phyloP scores from a whole-genome alignment of 1,140 invertebrate species.

The Drosophila auraria region DNA sequence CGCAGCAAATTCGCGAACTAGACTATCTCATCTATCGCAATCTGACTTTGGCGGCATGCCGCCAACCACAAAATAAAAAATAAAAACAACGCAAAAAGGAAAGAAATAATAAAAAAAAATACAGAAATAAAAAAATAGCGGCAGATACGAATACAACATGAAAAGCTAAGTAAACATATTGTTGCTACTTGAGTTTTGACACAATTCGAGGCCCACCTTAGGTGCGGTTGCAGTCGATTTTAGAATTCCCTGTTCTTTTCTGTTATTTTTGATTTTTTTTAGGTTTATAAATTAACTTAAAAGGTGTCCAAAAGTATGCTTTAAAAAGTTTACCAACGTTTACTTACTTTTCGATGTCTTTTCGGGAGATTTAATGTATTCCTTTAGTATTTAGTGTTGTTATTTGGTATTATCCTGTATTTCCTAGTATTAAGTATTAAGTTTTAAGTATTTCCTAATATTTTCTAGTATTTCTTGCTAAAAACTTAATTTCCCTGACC shows the following conservation, averaged over 20 bases:
- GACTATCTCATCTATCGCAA: conserved; percentile 43
- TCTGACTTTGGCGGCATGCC: conserved; percentile 60
- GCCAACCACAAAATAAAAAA: conserved; percentile 22
- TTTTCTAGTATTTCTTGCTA: neutral
- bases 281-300: neutral
- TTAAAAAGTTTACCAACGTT: too few species aligned
- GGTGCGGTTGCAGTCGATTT: conserved; percentile 23
- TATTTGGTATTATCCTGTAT: neutral
- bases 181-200: conserved; percentile 77
- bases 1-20: conserved; percentile 35
- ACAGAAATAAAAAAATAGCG: conserved; percentile 1
- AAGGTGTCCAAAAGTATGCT: neutral
- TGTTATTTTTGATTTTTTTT: too few species aligned
- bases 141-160: conserved; percentile 32
- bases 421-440: neutral
- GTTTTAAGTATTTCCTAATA: neutral
- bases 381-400: neutral
- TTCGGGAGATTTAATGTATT: too few species aligned
- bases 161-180: conserved; percentile 51
- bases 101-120: neutral
- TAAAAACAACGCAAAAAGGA: neutral
- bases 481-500: too few species aligned
- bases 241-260: neutral
- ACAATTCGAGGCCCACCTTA: conserved; percentile 53
- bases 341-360: neutral